Base-by-base conservation (phyloP, 2,797 vertebrate genomes). In the Betta splendens region DNA sequence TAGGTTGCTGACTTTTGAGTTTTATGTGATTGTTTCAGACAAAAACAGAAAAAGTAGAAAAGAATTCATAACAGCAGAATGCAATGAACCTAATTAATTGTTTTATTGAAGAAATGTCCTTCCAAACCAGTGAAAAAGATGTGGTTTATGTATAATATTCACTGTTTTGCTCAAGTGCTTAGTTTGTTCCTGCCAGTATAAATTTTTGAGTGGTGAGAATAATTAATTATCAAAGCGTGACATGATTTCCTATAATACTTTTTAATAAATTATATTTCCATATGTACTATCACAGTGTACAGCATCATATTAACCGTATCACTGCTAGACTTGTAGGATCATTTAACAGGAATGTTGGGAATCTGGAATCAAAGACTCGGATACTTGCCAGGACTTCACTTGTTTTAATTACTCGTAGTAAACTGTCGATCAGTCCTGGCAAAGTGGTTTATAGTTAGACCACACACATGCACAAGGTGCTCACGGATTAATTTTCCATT, bases 321-420 rank as follows among this genome's bases (percentile, higher is more conserved):
- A 17, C 46, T 72, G 52, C 52, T 56, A 58, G 51, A 59, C 70
- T 77, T 62, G 57, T 48, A 29, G 49, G 60, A 75, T 82, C 56
- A 77, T 77, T 81, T 72, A 64, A 85, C 69, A 74, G 69, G 72
- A 84, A 81, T 78, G 65, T 79, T 80, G 77, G 72, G 79, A 79
- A 54, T 22, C 1, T 66, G 52, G 46, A 70, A 74, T 79, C 61
- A 50, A 74, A 62, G 52, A 65, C 35, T 55, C 38, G 40, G 50
- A 59, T 0, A 22, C 36, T 42, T 82, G 84, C 83, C 81, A 87
- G 67, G 77, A 53, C 64, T 66, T 51, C 68, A 81, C 77, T 87
- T 73, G 46, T 81, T 77, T 81, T 77, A 79, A 89, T 87, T 88
- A 77, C 77, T 74, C 57, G 64, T 75, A 75, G 69, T 83, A 69